Evolutionary conservation across 2,797 vertebrate species (phyloP).

Genomic region (Craterocephalus amniculus): DNA sequence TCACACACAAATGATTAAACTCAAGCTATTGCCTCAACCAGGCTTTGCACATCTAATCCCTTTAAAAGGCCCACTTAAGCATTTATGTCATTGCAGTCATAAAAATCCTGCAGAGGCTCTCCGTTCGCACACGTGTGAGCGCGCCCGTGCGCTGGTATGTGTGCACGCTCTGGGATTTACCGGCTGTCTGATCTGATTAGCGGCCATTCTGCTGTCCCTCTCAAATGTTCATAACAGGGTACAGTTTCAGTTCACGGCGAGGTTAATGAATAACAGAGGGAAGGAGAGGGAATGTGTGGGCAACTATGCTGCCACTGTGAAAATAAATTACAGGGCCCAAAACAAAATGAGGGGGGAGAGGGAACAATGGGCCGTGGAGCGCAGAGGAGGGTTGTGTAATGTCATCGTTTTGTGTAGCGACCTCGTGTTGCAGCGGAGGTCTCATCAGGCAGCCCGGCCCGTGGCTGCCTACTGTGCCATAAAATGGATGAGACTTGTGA

Average conservation of each 20-base stretch:
- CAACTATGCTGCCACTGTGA: conserved; percentile 49
- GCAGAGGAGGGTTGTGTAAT: conserved; percentile 38
- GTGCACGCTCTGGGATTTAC: conserved; percentile 47
- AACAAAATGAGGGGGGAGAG: conserved; percentile 16
- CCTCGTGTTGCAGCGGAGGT: conserved; percentile 39
- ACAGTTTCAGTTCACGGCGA: conserved; percentile 58
- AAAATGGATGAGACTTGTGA: conserved; percentile 1
- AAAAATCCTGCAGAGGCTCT: conserved; percentile 43
- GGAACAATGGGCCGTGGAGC: conserved; percentile 8
- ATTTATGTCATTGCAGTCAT: conserved; percentile 66
- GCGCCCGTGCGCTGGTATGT: conserved; percentile 13
- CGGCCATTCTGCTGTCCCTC: conserved; percentile 31
- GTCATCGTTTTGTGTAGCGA: conserved; percentile 39
- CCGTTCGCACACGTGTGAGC: neutral
- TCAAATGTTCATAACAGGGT: conserved; percentile 61
- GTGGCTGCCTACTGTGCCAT: neutral
- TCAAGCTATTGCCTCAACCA: conserved; percentile 27
- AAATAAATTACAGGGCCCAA: conserved; percentile 19
- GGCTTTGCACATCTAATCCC: conserved; percentile 61
- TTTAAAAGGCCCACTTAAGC: conserved; percentile 70
- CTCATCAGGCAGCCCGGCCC: conserved; percentile 9
- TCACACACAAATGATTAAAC: conserved; percentile 32
- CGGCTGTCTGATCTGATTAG: conserved; percentile 61
- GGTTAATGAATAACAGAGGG: conserved; percentile 60
- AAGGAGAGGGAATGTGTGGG: conserved; percentile 38